phyloP scores from a whole-genome alignment of 2,888 invertebrate species.

The Drosophila peninsularis region DNA sequence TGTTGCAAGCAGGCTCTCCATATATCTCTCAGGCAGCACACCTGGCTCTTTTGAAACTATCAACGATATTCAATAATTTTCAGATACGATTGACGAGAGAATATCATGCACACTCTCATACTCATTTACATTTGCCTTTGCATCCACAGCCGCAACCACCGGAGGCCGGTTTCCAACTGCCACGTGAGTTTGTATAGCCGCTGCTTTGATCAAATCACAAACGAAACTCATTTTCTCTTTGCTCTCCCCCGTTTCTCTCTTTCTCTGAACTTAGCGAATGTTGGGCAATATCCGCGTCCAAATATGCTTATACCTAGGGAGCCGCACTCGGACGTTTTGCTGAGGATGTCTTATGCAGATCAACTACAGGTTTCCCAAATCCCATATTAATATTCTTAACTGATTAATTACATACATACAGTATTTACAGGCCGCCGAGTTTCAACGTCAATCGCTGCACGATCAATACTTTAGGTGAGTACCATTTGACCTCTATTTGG shows the following conservation, averaged over 20 bases:
- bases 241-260: conserved; percentile 4
- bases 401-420: conserved; percentile 85
- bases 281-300: conserved; percentile 85
- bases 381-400: conserved; percentile 70
- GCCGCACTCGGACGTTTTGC: conserved; percentile 85
- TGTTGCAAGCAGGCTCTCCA: conserved; percentile 52
- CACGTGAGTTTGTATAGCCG: conserved; percentile 86
- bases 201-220: conserved; percentile 25
- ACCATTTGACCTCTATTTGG: conserved; percentile 8
- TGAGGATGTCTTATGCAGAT: conserved; percentile 85
- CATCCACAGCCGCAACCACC: conserved; percentile 91
- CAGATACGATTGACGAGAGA: conserved; percentile 97
- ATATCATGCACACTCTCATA: conserved; percentile 96
- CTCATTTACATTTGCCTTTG: conserved; percentile 95
- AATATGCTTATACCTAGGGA: conserved; percentile 85
- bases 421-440: conserved; percentile 85
- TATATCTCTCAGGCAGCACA: conserved; percentile 64
- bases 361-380: conserved; percentile 85
- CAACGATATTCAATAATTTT: conserved; percentile 83
- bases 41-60: conserved; percentile 82
- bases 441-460: conserved; percentile 85
- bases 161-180: conserved; percentile 88
- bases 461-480: conserved; percentile 85
- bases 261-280: conserved; percentile 81
- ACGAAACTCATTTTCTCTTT: conserved; percentile 25